Evolutionary conservation across 2,888 invertebrate species (phyloP).

Genomic region (Apamea sordens): DNA sequence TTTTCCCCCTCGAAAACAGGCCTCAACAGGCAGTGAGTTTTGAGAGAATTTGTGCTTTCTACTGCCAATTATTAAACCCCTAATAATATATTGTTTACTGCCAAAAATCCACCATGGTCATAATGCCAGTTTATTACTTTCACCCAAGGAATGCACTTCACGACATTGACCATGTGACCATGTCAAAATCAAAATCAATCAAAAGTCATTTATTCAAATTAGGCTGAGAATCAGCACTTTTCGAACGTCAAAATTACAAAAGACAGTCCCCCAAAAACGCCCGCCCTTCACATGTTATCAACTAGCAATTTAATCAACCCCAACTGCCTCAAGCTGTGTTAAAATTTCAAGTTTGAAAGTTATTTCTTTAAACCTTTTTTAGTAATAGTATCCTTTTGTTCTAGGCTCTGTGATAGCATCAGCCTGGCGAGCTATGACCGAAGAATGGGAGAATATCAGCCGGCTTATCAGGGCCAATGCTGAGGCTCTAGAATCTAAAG

Average conservation of each 20-base stretch:
- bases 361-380: background rate
- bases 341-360: background rate
- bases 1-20: conserved; percentile 3
- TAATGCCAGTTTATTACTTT: background rate
- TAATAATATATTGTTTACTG: background rate
- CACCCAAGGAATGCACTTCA: background rate
- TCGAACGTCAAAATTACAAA: too few relatives aligned
- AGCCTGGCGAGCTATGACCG: conserved; percentile 96
- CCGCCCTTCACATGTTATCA: too few relatives aligned
- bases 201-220: too few relatives aligned
- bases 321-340: background rate
- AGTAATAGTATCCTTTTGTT: conserved; percentile 19
- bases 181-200: too few relatives aligned
- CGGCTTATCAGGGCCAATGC: conserved; percentile 95
- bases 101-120: background rate
- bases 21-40: too few relatives aligned
- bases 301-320: background rate
- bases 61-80: background rate
- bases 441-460: conserved; percentile 96
- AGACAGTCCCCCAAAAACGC: too few relatives aligned
- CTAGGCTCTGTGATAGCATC: conserved; percentile 92
- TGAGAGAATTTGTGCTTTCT: background rate
- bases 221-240: too few relatives aligned
- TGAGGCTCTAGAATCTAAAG: conserved; percentile 95
- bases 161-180: background rate